Evolutionary conservation across 2,797 vertebrate species (phyloP), one percentile per base, ranked within the genome.

Genomic region (Xerus rutilus): DNA sequence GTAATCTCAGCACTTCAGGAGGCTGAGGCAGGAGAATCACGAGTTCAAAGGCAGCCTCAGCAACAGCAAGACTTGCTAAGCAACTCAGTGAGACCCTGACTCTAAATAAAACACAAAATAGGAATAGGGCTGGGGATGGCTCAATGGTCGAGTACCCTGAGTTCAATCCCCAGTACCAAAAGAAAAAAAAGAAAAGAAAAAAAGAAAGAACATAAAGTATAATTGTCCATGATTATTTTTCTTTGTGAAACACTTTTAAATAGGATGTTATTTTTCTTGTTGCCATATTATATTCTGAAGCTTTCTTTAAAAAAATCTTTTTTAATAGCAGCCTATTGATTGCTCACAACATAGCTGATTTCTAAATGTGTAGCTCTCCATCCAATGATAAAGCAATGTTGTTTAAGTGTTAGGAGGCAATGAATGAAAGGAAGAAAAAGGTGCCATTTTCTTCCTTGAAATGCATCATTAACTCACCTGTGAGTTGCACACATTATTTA

Each of bases 391-490:
- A 95, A 90, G 17, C 64, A 97, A 89, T 79, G 57, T 35, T 92
- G 47, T 91, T 92, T 93, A 93, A 74, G 21, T 92, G 32, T 90
- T 90, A 89, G 25, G 39, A 81, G n/a, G 2, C 73, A 91, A 89
- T 92, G 49, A 39, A 45, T 88, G 90, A 94, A 93, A 96, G 72
- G 39, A 95, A 96, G 78, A 93, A 62, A 90, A 96, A 95, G 14
- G 18, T 81, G 18, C 49, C 52, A 82, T 87, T 95, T 90, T 93
- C 88, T 95, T 65, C 59, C 21, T 94, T 90, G 47, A n/a, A n/a
- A 8, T 91, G 90, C 82, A 94, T 93, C 93, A 96, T 95, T 97
- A 94, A 79, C 73, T 95, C 54, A 94, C 47, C 39, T 83, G 39
- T 93, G 78, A 93, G 49, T 59, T 74, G 47, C 47, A 90, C 57